phyloP scores from a whole-genome alignment of 2,888 invertebrate species.

The Sarcophaga subvicina region DNA sequence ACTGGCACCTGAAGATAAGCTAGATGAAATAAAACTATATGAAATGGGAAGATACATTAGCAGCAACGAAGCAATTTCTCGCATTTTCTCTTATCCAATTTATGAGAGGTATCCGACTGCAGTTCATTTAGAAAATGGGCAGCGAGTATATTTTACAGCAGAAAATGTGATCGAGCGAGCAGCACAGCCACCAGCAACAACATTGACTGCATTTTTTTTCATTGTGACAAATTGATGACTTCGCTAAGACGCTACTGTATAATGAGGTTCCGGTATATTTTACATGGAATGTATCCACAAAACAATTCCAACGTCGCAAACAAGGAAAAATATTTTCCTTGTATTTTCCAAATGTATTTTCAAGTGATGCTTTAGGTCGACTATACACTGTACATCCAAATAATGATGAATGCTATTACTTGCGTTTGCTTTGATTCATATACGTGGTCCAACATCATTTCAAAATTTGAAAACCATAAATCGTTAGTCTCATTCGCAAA shows the following conservation, averaged over 20 bases:
- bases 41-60: too few relatives aligned
- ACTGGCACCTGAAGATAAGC: too few relatives aligned
- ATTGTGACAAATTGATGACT: constrained; percentile 67
- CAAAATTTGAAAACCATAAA: constrained; percentile 75
- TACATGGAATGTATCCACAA: constrained; percentile 75
- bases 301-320: constrained; percentile 75
- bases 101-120: constrained; percentile 34
- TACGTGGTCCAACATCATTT: constrained; percentile 28
- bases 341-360: constrained; percentile 68
- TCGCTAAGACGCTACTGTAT: constrained; percentile 72
- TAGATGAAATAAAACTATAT: too few relatives aligned
- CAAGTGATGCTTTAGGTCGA: constrained; percentile 24
- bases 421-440: constrained; percentile 14
- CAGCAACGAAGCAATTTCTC: too few relatives aligned
- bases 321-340: constrained; percentile 70
- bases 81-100: too few relatives aligned
- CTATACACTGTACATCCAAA: constrained; percentile 41
- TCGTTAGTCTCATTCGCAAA: too few relatives aligned
- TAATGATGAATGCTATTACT: constrained; percentile 32
- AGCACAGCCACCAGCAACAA: constrained; percentile 50
- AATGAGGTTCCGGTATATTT: constrained; percentile 76
- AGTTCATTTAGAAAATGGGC: constrained; percentile 40
- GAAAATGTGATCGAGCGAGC: constrained; percentile 65
- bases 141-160: constrained; percentile 51
- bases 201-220: constrained; percentile 55